A percentile compares a stretch with the other conserved stretches of the same genome.
phyloP scores from a whole-genome alignment of 2,797 vertebrate species.

The Dermochelys coriacea region DNA sequence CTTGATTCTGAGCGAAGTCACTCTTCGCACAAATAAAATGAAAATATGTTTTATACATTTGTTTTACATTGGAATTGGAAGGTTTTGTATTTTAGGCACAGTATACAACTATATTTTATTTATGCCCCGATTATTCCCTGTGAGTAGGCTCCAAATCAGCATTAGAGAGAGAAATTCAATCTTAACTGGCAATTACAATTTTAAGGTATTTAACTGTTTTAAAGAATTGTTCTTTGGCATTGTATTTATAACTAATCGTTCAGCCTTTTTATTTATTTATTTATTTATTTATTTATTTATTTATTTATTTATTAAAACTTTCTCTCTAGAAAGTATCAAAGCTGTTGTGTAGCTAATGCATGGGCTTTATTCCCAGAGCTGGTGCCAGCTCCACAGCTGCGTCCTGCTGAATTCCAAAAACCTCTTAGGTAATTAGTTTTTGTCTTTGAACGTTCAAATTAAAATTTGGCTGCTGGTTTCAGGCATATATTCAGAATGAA shows the following conservation, averaged over 20 bases:
- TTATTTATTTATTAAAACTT: background rate
- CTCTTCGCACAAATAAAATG: background rate
- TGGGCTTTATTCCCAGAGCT: conserved; percentile 34
- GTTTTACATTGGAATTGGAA: background rate
- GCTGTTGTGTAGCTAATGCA: conserved; percentile 31
- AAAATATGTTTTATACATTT: background rate
- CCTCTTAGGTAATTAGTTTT: conserved; percentile 48
- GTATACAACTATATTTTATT: background rate
- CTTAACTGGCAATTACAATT: conserved; percentile 43
- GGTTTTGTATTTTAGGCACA: conserved; percentile 16
- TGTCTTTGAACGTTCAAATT: conserved; percentile 24
- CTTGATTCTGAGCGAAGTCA: background rate
- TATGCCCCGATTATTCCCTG: background rate
- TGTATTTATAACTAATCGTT: conserved; percentile 23
- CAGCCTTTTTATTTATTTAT: background rate
- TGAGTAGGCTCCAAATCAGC: conserved; percentile 14
- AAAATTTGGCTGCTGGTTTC: conserved; percentile 40
- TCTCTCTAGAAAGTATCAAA: conserved; percentile 35
- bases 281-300: background rate
- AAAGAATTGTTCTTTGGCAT: conserved; percentile 20
- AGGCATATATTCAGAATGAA: conserved; percentile 22
- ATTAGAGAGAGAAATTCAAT: background rate
- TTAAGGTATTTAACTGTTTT: conserved; percentile 29
- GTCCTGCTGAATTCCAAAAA: conserved; percentile 30
- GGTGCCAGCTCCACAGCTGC: conserved; percentile 61